A percentile compares a stretch with the other conserved stretches of the same genome.
Conservation (phyloP, 2,888 invertebrate genomes). For the Athrips mouffetella region DNA sequence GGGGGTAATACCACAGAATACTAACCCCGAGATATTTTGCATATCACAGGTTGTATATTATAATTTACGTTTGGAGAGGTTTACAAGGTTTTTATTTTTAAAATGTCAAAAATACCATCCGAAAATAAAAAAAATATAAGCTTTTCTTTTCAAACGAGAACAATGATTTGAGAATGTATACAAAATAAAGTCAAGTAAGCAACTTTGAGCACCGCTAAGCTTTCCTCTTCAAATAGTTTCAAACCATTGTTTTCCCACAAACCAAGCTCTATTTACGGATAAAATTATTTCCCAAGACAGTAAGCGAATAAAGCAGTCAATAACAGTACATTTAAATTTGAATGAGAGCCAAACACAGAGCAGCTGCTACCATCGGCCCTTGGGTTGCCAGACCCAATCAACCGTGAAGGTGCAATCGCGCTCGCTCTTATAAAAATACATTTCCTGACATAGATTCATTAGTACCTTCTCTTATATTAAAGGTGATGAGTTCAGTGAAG, state of each 20-base stretch:
- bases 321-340: slow-evolving; percentile 55
- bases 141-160: too few species aligned
- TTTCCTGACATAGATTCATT: slow-evolving; percentile 29
- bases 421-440: slow-evolving; percentile 36
- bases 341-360: slow-evolving; percentile 56
- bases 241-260: not conserved
- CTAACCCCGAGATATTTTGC: too few species aligned
- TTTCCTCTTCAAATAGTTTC: too few species aligned
- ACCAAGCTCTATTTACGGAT: not conserved
- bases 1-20: too few species aligned
- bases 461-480: slow-evolving; percentile 7
- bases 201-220: too few species aligned
- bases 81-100: too few species aligned
- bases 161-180: too few species aligned
- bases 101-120: too few species aligned
- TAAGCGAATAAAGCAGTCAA: slow-evolving; percentile 13
- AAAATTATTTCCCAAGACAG: slow-evolving; percentile 10
- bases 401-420: slow-evolving; percentile 59
- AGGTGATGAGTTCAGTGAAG: slow-evolving; percentile 4
- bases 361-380: slow-evolving; percentile 57
- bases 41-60: too few species aligned
- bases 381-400: slow-evolving; percentile 60
- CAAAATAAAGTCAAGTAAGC: too few species aligned
- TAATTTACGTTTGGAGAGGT: too few species aligned
- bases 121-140: too few species aligned